Conservation (phyloP, 2,888 invertebrate species). For the Therioaphis trifolii region DNA sequence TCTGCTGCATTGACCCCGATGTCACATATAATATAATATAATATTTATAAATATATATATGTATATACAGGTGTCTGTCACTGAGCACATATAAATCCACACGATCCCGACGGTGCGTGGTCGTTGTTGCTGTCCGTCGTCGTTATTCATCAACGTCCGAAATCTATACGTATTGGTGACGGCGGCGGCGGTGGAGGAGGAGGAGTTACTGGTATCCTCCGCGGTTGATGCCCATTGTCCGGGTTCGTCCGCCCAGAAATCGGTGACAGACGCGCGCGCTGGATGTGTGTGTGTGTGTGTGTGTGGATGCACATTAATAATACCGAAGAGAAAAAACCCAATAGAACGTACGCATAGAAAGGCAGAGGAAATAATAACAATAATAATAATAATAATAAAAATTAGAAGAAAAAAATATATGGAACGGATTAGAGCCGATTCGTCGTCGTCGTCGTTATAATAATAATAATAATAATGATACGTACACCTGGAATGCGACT, state of each 20-base stretch:
- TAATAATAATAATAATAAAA: conserved; percentile 50
- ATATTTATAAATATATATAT: too few species aligned
- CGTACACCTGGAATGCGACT: conserved; percentile 42
- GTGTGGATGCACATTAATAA: conserved; percentile 59
- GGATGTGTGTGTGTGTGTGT: background rate
- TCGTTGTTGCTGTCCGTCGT: conserved; percentile 14
- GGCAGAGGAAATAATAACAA: conserved; percentile 15
- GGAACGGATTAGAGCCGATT: conserved; percentile 57
- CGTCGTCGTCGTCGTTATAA: conserved; percentile 30
- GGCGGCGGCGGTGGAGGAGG: background rate
- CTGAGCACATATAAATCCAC: conserved; percentile 41
- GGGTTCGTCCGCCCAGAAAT: conserved; percentile 50
- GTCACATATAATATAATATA: too few species aligned
- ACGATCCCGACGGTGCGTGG: background rate
- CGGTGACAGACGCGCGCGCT: conserved; percentile 54
- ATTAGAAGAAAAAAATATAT: conserved; percentile 33
- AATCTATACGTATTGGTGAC: conserved; percentile 42
- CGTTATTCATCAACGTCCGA: conserved; percentile 63
- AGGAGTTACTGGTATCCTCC: background rate
- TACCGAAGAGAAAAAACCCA: conserved; percentile 12
- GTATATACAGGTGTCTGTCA: conserved; percentile 49
- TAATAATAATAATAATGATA: background rate
- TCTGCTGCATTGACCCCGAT: conserved; percentile 24
- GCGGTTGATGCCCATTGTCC: conserved; percentile 26
- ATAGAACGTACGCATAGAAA: background rate